Conservation (phyloP, 30 jellyfish, hydroid and myxozoan species). For the Chrysaora quinquecirrha region DNA sequence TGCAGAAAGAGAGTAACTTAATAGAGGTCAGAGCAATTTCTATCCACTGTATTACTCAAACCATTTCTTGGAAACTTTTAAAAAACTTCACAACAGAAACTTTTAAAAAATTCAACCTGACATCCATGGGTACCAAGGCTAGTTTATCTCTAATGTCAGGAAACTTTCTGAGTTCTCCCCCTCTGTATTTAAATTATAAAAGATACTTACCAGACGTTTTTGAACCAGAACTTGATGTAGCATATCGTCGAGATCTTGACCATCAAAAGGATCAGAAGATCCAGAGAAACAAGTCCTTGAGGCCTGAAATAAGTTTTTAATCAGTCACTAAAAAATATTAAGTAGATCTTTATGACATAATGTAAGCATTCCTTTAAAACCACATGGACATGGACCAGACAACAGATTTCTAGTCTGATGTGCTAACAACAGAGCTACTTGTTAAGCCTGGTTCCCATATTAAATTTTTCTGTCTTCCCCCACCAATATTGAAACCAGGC, state of each 20-base stretch:
- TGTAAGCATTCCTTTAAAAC: neutral
- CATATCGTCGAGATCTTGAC: constrained; percentile 31
- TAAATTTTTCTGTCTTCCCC: neutral
- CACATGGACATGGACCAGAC: neutral
- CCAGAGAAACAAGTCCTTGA: constrained; percentile 41
- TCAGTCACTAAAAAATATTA: neutral
- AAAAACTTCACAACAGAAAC: too few relatives aligned
- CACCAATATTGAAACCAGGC: neutral
- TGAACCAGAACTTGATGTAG: constrained; percentile 28
- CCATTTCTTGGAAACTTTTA: too few relatives aligned
- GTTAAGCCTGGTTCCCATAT: neutral
- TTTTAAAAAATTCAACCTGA: too few relatives aligned
- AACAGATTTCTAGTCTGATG: neutral
- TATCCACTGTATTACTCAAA: too few relatives aligned
- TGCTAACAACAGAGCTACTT: neutral
- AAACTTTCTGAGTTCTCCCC: too few relatives aligned
- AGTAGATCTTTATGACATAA: neutral
- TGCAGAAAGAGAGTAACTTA: too few relatives aligned
- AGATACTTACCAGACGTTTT: constrained; percentile 23
- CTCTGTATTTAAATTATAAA: neutral
- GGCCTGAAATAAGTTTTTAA: neutral
- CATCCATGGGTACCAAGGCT: too few relatives aligned
- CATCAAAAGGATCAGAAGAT: constrained; percentile 23
- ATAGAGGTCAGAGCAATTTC: too few relatives aligned
- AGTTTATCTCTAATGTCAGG: too few relatives aligned